phyloP scores from a whole-genome alignment of 2,888 invertebrate species.

The Rhingia rostrata region DNA sequence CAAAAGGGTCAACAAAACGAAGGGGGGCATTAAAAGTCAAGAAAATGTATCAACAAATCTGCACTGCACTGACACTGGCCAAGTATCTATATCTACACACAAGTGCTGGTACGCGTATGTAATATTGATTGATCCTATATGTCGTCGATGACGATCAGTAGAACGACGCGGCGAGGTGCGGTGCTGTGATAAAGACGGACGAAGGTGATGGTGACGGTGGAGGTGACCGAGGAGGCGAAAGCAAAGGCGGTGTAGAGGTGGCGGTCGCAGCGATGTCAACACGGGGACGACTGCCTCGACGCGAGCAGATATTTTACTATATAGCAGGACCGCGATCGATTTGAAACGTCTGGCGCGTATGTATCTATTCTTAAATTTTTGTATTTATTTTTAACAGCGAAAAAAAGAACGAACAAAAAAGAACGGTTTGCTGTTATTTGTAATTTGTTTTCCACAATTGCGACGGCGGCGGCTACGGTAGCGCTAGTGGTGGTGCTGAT shows the following conservation, averaged over 20 bases:
- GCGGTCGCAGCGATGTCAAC: slow-evolving; percentile 49
- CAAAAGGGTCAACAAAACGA: slow-evolving; percentile 10
- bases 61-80: slow-evolving; percentile 53
- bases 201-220: slow-evolving; percentile 23
- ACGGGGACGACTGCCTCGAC: slow-evolving; percentile 63
- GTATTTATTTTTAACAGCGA: slow-evolving; percentile 67
- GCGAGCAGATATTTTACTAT: slow-evolving; percentile 60
- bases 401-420: slow-evolving; percentile 3
- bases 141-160: slow-evolving; percentile 57
- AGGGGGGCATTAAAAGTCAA: slow-evolving; percentile 30
- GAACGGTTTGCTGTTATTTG: slow-evolving; percentile 54
- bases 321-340: slow-evolving; percentile 60
- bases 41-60: slow-evolving; percentile 64
- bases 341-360: slow-evolving; percentile 72
- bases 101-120: slow-evolving; percentile 58
- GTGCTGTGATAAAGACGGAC: slow-evolving; percentile 5
- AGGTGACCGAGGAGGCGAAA: slow-evolving; percentile 29
- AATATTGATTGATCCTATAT: slow-evolving; percentile 72
- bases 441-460: slow-evolving; percentile 68
- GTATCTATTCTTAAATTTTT: slow-evolving; percentile 68
- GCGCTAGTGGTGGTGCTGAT: slow-evolving; percentile 7
- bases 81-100: slow-evolving; percentile 28
- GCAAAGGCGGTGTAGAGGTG: slow-evolving; percentile 22
- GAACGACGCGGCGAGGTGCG: background rate
- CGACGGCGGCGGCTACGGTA: slow-evolving; percentile 36